Conservation (phyloP, 1,140 invertebrate genomes). For the Muscidifurax raptorellus region DNA sequence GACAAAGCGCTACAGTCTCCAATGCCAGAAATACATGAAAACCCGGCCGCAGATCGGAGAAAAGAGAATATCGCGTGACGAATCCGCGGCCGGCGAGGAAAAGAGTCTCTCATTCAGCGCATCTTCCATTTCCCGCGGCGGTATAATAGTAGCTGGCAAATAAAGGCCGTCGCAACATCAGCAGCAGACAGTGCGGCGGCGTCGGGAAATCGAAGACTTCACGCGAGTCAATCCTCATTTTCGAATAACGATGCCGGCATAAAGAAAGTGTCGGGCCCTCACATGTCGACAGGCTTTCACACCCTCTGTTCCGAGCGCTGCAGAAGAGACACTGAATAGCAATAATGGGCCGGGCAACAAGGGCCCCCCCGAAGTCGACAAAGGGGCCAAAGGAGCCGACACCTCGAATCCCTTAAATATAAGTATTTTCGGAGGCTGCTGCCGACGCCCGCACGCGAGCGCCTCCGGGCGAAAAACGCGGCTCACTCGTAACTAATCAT, state of each 20-base stretch:
- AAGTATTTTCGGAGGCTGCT: neutral
- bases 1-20: neutral
- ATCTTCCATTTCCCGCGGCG: neutral
- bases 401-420: neutral
- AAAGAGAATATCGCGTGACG: neutral
- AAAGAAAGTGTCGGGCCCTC: conserved; percentile 8
- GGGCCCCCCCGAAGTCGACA: conserved; percentile 38
- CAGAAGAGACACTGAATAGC: neutral
- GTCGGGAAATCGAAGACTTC: conserved; percentile 21
- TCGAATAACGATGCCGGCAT: neutral
- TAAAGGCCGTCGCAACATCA: neutral
- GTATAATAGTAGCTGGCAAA: neutral
- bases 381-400: conserved; percentile 38
- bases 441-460: neutral
- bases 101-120: neutral
- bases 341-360: neutral
- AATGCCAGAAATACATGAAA: neutral
- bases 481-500: neutral
- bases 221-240: conserved; percentile 45
- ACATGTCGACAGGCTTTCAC: conserved; percentile 29
- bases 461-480: neutral
- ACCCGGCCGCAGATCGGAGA: neutral
- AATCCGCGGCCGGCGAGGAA: neutral
- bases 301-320: neutral
- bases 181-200: neutral